Base-by-base conservation (phyloP, 2,113 vertebrate species). In the Periophthalmodon schlosseri region DNA sequence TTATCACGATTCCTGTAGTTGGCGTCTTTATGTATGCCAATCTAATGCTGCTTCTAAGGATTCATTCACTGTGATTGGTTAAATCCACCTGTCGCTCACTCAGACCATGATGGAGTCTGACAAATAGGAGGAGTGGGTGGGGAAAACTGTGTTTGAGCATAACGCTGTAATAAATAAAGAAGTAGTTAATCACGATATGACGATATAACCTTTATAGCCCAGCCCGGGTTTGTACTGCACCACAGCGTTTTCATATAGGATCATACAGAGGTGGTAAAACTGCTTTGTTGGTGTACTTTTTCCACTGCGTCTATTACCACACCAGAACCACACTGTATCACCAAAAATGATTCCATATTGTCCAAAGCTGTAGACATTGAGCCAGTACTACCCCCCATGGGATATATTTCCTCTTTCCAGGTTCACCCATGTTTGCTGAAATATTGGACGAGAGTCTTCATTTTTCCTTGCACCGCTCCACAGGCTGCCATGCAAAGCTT, bases 401-500 rank as follows among this genome's bases (percentile, higher is more conserved):
- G 3, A 39, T 39, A 5, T 39, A 44, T 61, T 56, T 77, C 61
- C 70, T 78, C 28, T 57, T 58, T 80, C 73, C 78, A 85, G 80
- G 73, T 86, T 83, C 69, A 80, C 71, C 79, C 71, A 67, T 69
- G n/a, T 64, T 74, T 74, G 70, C 46, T 84, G 83, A 91, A 89
- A 86, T 79, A 78, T 85, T 88, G 75, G 73, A 84, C 69, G 39
- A 13, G 67, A 52, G 80, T 54, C 68, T 84, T 64, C 39, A 75
- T 73, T 73, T 78, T 76, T 74, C 83, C 46, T 14, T 2, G 6
- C 61, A 49, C 68, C 68, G 77, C 89, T 84, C 80, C 76, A 82
- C 75, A 84, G 88, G 83, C 75, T 65, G 76, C 70, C 75, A 82
- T 86, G 76, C 75, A 84, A 77, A 77, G 77, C 71, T 87, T 81